phyloP scores from a whole-genome alignment of 2,888 invertebrate genomes.

The Aspidapion aeneum region DNA sequence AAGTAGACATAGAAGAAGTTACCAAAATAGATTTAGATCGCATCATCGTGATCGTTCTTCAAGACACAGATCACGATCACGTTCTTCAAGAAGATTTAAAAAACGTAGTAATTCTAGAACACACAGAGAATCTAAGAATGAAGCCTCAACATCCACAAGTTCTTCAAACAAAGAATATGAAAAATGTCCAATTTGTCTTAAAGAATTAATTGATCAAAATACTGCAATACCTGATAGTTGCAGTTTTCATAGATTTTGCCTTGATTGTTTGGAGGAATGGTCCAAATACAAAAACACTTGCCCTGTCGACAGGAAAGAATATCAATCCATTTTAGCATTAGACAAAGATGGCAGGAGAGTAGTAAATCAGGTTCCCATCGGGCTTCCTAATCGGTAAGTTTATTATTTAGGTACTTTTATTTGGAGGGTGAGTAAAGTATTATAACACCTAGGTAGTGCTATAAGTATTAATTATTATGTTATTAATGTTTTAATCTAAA shows the following conservation, averaged over 20 bases:
- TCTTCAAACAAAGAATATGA: background rate
- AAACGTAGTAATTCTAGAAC: background rate
- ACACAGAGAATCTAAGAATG: background rate
- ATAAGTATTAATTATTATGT: too few species aligned
- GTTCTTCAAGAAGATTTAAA: background rate
- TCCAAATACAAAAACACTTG: slow-evolving; percentile 21
- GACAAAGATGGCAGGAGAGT: slow-evolving; percentile 14
- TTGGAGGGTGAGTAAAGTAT: too few species aligned
- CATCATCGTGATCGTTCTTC: too few species aligned
- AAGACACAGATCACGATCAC: background rate
- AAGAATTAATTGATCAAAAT: slow-evolving; percentile 11
- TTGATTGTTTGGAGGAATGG: slow-evolving; percentile 22
- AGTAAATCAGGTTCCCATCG: slow-evolving; percentile 11
- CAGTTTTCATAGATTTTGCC: slow-evolving; percentile 20
- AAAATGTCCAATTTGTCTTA: slow-evolving; percentile 22
- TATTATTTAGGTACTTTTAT: too few species aligned
- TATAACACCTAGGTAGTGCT: too few species aligned
- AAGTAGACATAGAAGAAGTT: background rate
- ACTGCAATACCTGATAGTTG: slow-evolving; percentile 15
- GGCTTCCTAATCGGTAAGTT: background rate
- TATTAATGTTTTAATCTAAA: too few species aligned
- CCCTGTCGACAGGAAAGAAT: slow-evolving; percentile 22
- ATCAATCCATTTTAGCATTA: slow-evolving; percentile 18
- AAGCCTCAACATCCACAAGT: background rate
- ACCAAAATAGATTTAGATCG: background rate